These are phyloP conservation scores for Lycaena phlaeas DNA, from an alignment of 2,888 invertebrate species.

Conservation along the genomic window DNA sequence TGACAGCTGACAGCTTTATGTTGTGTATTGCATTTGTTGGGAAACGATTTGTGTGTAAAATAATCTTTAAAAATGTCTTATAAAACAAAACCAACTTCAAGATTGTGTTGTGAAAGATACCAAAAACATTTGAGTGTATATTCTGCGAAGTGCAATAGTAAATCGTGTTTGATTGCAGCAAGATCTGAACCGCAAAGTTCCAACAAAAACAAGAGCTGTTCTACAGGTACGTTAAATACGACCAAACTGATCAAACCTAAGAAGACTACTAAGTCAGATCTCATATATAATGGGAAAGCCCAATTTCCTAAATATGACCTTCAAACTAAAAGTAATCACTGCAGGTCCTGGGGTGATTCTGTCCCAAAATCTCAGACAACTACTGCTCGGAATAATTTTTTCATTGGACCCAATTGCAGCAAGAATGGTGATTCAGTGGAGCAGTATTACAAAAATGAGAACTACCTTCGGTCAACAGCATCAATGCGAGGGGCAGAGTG, in stretches of 20 bases:
- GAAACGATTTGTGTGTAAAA: not conserved
- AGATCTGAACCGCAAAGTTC: too few species aligned
- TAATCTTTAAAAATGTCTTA: slow-evolving; percentile 17
- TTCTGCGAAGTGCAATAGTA: not conserved
- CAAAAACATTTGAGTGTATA: slow-evolving; percentile 16
- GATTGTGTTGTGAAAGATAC: slow-evolving; percentile 21
- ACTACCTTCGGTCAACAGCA: slow-evolving; percentile 35
- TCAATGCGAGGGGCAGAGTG: slow-evolving; percentile 30
- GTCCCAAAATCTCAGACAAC: not conserved
- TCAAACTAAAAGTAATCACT: slow-evolving; percentile 19
- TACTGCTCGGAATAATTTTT: not conserved
- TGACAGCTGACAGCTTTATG: too few species aligned
- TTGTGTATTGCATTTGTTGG: not conserved
- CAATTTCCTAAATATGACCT: slow-evolving; percentile 10
- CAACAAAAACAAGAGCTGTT: slow-evolving; percentile 30
- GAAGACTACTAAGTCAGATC: slow-evolving; percentile 46
- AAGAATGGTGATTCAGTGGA: slow-evolving; percentile 23
- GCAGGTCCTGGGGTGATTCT: slow-evolving; percentile 40
- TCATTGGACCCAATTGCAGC: not conserved
- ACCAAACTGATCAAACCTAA: slow-evolving; percentile 24
- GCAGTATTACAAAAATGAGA: slow-evolving; percentile 53
- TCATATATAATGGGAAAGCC: slow-evolving; percentile 24
- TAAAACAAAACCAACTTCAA: slow-evolving; percentile 8
- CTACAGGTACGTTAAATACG: slow-evolving; percentile 30
- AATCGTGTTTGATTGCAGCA: not conserved